These are phyloP conservation scores for Harmothoe impar DNA, from an alignment of 2,888 invertebrate genomes.

Conservation along the genomic window DNA sequence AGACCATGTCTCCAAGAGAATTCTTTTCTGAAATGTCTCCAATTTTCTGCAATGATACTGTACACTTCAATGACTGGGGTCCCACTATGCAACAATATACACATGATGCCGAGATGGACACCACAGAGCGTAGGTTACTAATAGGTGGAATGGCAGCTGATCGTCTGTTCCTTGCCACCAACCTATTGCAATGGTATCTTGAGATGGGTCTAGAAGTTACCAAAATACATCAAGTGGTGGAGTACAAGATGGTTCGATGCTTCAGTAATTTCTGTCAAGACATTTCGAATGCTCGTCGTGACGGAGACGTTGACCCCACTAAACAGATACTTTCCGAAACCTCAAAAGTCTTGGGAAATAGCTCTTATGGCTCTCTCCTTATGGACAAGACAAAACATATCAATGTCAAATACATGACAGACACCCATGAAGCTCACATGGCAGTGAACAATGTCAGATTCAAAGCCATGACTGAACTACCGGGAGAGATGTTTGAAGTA, in stretches of 20 bases:
- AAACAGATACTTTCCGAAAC: neutral
- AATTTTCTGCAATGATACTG: neutral
- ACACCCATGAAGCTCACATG: neutral
- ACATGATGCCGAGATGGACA: neutral
- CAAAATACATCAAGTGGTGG: neutral
- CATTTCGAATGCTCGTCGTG: neutral
- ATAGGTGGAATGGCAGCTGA: neutral
- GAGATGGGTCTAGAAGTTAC: conserved; percentile 9
- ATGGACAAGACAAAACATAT: neutral
- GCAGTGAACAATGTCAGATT: neutral
- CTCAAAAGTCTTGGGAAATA: neutral
- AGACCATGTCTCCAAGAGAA: neutral
- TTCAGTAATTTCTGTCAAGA: neutral
- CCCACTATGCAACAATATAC: neutral
- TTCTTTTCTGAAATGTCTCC: conserved; percentile 28
- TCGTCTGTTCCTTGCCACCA: neutral
- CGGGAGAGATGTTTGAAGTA: neutral
- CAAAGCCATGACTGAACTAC: neutral
- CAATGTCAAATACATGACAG: neutral
- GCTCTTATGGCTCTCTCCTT: neutral
- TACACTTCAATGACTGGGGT: neutral
- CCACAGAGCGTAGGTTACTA: neutral
- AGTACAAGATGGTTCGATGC: neutral
- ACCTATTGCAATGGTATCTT: neutral
- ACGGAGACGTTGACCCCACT: neutral